phyloP scores from a whole-genome alignment of 2,888 invertebrate genomes.

The Andrena trimmerana region DNA sequence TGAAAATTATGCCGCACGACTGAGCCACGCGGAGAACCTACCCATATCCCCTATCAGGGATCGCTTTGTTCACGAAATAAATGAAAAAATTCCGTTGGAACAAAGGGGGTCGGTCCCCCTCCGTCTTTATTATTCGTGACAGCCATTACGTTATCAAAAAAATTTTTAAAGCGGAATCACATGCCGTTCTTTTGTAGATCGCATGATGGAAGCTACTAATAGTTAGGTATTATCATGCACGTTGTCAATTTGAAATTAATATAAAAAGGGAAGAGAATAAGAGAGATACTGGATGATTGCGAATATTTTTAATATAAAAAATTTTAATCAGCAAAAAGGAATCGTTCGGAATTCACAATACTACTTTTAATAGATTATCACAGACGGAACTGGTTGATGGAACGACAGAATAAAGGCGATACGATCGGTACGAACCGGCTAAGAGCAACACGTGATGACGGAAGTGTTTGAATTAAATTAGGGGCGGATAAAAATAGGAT shows the following conservation, averaged over 20 bases:
- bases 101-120: constrained; percentile 43
- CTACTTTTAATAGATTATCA: no score
- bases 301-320: no score
- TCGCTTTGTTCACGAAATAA: constrained; percentile 65
- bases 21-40: constrained; percentile 66
- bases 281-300: no score
- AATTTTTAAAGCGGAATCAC: no score
- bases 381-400: no score
- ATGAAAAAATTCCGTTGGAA: constrained; percentile 70
- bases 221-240: no score
- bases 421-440: constrained; percentile 18
- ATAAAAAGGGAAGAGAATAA: no score
- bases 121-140: constrained; percentile 35
- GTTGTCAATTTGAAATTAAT: no score
- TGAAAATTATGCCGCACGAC: constrained; percentile 80
- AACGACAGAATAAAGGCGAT: constrained; percentile 39
- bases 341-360: no score
- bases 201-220: no score
- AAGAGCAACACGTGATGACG: constrained; percentile 42
- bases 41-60: constrained; percentile 47
- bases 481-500: constrained; percentile 48
- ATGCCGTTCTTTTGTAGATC: no score
- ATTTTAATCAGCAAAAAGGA: no score
- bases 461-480: constrained; percentile 47
- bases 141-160: constrained; percentile 10